phyloP scores from a whole-genome alignment of 2,888 invertebrate genomes.

The Actias luna region DNA sequence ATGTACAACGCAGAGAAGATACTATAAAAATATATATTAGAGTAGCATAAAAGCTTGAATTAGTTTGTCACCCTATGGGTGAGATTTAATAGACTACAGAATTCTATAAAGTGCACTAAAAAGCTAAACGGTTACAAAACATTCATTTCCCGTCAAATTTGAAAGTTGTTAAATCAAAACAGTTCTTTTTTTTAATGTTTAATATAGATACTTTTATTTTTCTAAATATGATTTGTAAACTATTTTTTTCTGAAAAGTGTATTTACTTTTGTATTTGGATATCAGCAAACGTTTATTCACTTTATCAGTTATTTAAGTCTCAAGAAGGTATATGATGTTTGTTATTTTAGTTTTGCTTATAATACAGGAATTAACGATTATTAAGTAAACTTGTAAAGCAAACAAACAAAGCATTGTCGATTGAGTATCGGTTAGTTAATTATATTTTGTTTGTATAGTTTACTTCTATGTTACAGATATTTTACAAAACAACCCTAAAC shows the following conservation, averaged over 20 bases:
- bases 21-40: no score
- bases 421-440: background rate
- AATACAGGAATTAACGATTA: background rate
- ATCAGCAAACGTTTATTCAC: slow-evolving; percentile 77
- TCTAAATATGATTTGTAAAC: slow-evolving; percentile 44
- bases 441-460: background rate
- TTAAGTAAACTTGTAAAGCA: no score
- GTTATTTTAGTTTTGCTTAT: slow-evolving; percentile 17
- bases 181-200: background rate
- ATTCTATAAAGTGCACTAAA: no score
- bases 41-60: no score
- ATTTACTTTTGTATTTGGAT: slow-evolving; percentile 80
- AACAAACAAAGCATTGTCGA: background rate
- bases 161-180: slow-evolving; percentile 24
- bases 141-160: slow-evolving; percentile 34
- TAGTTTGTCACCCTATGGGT: no score
- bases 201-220: slow-evolving; percentile 17
- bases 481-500: slow-evolving; percentile 41
- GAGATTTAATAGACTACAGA: no score
- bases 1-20: no score
- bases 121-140: no score
- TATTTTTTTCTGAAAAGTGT: slow-evolving; percentile 59
- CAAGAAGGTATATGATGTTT: slow-evolving; percentile 68
- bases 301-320: slow-evolving; percentile 76
- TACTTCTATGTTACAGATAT: slow-evolving; percentile 51